Conservation (phyloP, 64 coral and sea anemone species). For the Pocillopora verrucosa region DNA sequence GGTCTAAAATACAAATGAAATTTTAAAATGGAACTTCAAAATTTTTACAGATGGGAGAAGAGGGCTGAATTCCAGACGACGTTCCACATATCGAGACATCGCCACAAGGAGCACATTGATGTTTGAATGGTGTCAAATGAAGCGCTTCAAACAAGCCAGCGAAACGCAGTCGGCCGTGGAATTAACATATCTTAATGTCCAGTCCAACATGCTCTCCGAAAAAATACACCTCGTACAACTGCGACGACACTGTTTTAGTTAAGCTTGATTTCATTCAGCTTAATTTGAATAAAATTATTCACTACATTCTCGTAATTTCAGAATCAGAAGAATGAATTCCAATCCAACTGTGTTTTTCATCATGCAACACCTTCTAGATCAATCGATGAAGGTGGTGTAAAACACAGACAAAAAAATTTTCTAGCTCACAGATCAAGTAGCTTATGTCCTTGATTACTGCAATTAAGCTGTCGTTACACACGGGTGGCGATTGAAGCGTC, state of each 20-base stretch:
- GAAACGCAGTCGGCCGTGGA: slow-evolving; percentile 7
- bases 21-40: neutral
- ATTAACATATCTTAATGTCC: neutral
- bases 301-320: neutral
- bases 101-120: neutral
- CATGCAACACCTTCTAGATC: neutral
- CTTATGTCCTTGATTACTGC: neutral
- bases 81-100: neutral
- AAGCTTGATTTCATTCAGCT: too few species aligned
- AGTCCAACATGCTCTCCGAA: neutral
- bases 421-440: neutral
- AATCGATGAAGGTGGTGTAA: neutral
- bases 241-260: too few species aligned
- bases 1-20: neutral
- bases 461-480: neutral
- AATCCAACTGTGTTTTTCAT: neutral
- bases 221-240: too few species aligned
- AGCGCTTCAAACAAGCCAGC: slow-evolving; percentile 7
- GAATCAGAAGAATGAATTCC: neutral
- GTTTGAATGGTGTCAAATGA: slow-evolving; percentile 19
- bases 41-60: neutral
- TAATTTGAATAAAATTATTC: too few species aligned
- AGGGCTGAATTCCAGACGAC: neutral
- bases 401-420: neutral
- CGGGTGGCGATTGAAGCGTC: neutral